Evolutionary conservation across 2,888 invertebrate species (phyloP).

Genomic region (Stenchaetothrips biformis): DNA sequence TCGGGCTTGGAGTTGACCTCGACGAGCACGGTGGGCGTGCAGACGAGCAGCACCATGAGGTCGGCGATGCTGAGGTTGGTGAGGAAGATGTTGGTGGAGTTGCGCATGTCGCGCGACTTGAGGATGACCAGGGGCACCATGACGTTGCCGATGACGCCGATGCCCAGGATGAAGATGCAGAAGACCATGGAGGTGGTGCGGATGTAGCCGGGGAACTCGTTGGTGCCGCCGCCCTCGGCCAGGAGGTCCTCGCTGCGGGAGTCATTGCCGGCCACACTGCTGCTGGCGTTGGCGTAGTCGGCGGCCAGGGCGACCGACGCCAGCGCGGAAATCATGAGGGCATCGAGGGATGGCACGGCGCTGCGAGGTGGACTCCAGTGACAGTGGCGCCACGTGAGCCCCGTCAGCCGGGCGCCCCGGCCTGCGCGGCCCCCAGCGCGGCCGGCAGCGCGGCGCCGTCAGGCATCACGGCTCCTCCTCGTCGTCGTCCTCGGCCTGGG

Average conservation of each 20-base stretch:
- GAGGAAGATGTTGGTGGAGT: slow-evolving; percentile 90
- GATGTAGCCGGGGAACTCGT: slow-evolving; percentile 73
- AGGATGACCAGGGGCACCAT: slow-evolving; percentile 91
- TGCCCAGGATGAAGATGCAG: slow-evolving; percentile 80
- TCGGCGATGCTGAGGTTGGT: slow-evolving; percentile 92
- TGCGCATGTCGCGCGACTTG: slow-evolving; percentile 88
- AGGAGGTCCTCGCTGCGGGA: slow-evolving; percentile 44
- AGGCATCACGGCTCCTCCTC: neutral
- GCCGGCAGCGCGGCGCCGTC: neutral
- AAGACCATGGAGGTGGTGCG: slow-evolving; percentile 80
- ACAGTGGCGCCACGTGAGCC: too few relatives aligned
- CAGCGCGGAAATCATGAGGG: slow-evolving; percentile 35
- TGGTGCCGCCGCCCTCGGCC: slow-evolving; percentile 46
- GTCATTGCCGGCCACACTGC: slow-evolving; percentile 49
- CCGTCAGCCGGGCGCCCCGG: neutral
- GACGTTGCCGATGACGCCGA: slow-evolving; percentile 87
- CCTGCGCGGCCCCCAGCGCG: neutral
- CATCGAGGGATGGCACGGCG: neutral
- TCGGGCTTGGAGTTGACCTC: slow-evolving; percentile 88
- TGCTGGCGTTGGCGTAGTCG: slow-evolving; percentile 21
- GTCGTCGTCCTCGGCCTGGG: slow-evolving; percentile 7
- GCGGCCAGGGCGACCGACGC: slow-evolving; percentile 30
- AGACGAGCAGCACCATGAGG: slow-evolving; percentile 82
- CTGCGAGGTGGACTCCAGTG: too few relatives aligned
- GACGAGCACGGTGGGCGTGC: slow-evolving; percentile 89